phyloP scores from a whole-genome alignment of 2,888 invertebrate species.

The Drosophila vallismaia region DNA sequence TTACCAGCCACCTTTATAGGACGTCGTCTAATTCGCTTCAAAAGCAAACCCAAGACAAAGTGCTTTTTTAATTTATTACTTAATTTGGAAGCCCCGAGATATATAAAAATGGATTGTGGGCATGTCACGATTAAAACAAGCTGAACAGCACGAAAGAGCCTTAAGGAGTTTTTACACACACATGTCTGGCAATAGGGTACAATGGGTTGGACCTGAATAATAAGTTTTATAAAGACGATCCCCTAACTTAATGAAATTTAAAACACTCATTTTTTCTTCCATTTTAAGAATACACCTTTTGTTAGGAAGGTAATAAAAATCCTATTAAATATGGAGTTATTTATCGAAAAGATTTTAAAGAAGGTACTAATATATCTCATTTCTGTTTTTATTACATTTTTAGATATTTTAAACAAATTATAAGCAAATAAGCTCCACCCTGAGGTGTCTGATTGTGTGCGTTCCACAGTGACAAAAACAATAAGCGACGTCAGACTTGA shows the following conservation, averaged over 20 bases:
- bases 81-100: constrained; percentile 50
- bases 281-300: too few species aligned
- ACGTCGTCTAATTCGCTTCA: constrained; percentile 19
- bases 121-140: constrained; percentile 48
- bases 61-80: constrained; percentile 59
- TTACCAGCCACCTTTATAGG: constrained; percentile 8
- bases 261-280: background rate
- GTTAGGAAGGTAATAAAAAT: too few species aligned
- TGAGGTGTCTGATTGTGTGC: background rate
- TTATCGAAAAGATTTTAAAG: too few species aligned
- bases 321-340: too few species aligned
- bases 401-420: background rate
- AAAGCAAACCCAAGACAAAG: constrained; percentile 44
- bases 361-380: too few species aligned
- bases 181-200: constrained; percentile 4
- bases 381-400: background rate
- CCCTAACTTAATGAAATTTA: too few species aligned
- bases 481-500: constrained; percentile 44
- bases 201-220: constrained; percentile 10
- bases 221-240: background rate
- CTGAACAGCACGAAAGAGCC: constrained; percentile 36
- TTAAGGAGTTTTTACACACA: constrained; percentile 22
- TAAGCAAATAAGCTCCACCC: constrained; percentile 6
- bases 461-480: constrained; percentile 39
- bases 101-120: constrained; percentile 44